These are phyloP conservation scores for Drosophila prosaltans DNA, from an alignment of 1,140 invertebrate genomes.

Conservation along the genomic window DNA sequence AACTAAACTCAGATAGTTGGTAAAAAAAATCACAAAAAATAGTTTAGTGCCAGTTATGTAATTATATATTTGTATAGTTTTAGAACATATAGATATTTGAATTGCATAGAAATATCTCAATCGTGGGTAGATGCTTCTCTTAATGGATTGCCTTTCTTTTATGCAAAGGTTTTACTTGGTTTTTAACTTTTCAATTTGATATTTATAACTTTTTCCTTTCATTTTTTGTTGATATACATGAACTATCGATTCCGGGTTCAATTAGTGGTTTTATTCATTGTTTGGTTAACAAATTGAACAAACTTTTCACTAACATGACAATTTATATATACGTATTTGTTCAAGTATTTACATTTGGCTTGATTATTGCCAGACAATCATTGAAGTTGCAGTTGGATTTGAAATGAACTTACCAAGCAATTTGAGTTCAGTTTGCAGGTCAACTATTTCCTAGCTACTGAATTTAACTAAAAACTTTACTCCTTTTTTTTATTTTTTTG, in stretches of 20 bases:
- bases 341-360: constrained; percentile 33
- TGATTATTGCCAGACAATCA: constrained; percentile 75
- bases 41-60: too few species aligned
- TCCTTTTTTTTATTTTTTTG: neutral
- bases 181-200: neutral
- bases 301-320: constrained; percentile 68
- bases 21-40: too few species aligned
- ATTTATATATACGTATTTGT: constrained; percentile 58
- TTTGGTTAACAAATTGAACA: constrained; percentile 74
- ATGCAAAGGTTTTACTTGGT: neutral
- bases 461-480: constrained; percentile 57
- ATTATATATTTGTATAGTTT: too few species aligned
- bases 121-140: too few species aligned
- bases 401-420: constrained; percentile 59
- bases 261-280: constrained; percentile 68
- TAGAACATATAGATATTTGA: too few species aligned
- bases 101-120: too few species aligned
- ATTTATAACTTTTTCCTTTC: neutral
- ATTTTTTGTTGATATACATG: constrained; percentile 30
- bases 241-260: constrained; percentile 64
- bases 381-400: constrained; percentile 10
- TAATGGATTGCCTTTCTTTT: too few species aligned
- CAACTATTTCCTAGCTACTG: constrained; percentile 78
- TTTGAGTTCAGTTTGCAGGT: constrained; percentile 77
- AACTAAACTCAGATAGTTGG: too few species aligned